Conservation (phyloP, 2,797 vertebrate species). For the Carduelis carduelis region DNA sequence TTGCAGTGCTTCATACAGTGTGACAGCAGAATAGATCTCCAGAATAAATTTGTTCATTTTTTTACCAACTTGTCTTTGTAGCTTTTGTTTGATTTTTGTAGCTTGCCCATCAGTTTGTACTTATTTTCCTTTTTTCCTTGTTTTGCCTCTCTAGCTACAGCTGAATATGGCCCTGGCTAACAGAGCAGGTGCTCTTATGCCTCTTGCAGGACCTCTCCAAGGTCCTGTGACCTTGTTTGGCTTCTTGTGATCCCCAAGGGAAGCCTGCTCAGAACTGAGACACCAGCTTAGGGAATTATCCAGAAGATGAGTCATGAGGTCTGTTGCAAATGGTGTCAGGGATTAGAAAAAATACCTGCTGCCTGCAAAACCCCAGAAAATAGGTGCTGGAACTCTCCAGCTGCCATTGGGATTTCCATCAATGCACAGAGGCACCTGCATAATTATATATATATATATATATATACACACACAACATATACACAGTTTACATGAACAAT, state of each 20-base stretch:
- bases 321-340: not conserved
- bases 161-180: not conserved
- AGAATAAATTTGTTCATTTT: not conserved
- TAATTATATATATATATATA: not conserved
- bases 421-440: not conserved
- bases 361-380: not conserved
- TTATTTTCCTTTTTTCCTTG: not conserved
- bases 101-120: not conserved
- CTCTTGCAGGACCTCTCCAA: not conserved
- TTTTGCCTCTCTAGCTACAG: not conserved
- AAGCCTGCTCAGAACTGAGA: not conserved
- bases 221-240: not conserved
- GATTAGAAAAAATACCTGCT: not conserved
- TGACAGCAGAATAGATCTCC: not conserved
- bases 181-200: not conserved
- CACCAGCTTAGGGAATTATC: not conserved
- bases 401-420: not conserved
- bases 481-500: not conserved
- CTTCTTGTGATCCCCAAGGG: not conserved
- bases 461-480: rapidly evolving
- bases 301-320: not conserved
- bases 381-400: not conserved
- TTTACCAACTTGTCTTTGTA: not conserved
- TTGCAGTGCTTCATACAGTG: rapidly evolving
- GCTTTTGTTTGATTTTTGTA: not conserved